These are phyloP conservation scores for Lepidochrysops patricia DNA, from an alignment of 2,888 invertebrate genomes.

Conservation along the genomic window DNA sequence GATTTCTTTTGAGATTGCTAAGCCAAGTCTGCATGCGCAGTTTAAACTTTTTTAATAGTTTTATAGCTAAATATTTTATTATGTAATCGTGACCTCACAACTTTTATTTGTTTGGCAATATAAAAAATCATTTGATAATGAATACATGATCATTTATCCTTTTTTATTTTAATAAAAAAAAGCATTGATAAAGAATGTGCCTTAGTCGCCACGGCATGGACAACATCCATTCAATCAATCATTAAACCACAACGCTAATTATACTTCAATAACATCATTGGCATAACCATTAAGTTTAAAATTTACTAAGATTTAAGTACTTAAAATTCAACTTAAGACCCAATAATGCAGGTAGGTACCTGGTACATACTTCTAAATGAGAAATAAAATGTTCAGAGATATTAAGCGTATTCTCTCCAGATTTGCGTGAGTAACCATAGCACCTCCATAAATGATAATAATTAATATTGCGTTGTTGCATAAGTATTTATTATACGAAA, in stretches of 20 bases:
- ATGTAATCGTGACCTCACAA: neutral
- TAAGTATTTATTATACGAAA: neutral
- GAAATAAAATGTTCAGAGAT: neutral
- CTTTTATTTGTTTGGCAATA: neutral
- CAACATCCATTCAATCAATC: conserved; percentile 5
- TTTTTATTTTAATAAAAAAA: neutral
- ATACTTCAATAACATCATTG: conserved; percentile 13
- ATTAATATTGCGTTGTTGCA: neutral
- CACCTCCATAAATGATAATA: neutral
- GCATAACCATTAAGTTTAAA: neutral
- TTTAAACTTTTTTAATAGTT: conserved; percentile 4
- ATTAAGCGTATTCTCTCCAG: neutral
- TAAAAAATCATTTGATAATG: neutral
- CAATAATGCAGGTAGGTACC: no score
- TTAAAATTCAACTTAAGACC: neutral
- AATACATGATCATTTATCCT: neutral
- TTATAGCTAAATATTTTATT: neutral
- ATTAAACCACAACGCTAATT: neutral
- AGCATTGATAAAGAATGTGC: neutral
- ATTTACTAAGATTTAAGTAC: neutral
- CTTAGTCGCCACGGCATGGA: neutral
- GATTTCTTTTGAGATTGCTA: neutral
- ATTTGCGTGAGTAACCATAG: neutral
- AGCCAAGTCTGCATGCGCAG: conserved; percentile 1
- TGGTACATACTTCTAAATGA: neutral